A percentile compares a stretch with the other conserved stretches of the same genome.
These are phyloP conservation scores for Leucoraja erinaceus DNA, from an alignment of 2,113 vertebrate species.

Conservation along the genomic window DNA sequence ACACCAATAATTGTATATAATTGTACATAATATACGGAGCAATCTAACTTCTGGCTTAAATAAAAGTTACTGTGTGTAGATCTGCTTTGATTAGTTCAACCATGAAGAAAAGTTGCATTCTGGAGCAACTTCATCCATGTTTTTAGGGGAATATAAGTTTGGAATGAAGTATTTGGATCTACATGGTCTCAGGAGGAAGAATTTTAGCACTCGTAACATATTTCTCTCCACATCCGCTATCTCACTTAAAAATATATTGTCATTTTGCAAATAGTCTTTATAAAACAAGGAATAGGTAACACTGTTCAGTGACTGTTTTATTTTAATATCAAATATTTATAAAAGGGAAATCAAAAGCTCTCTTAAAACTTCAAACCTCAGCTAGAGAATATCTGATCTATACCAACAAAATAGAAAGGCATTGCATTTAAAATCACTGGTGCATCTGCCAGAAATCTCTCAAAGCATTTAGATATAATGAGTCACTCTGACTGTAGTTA, in stretches of 20 bases:
- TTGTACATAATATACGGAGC: no score
- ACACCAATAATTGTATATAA: no score
- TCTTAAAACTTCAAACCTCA: neutral
- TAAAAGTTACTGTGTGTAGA: neutral
- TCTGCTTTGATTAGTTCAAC: neutral
- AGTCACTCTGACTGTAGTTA: neutral
- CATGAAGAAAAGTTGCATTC: neutral
- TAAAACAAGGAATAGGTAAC: neutral
- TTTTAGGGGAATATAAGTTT: neutral
- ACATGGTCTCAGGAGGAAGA: neutral
- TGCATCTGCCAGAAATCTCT: slow-evolving; percentile 1
- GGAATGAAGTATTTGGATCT: neutral
- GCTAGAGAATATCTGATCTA: neutral
- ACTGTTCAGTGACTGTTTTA: neutral
- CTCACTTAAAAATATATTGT: slow-evolving; percentile 13
- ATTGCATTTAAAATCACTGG: slow-evolving; percentile 11
- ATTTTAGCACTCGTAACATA: neutral
- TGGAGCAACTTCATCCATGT: neutral
- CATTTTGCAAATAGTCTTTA: slow-evolving; percentile 5
- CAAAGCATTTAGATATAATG: slow-evolving; percentile 1
- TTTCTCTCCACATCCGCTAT: neutral
- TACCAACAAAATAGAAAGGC: neutral
- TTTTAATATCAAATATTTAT: slow-evolving; percentile 34
- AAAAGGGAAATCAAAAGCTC: slow-evolving; percentile 14
- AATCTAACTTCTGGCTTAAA: neutral